Conservation (phyloP, 1,140 invertebrate species). For the Steinernema khuongi region DNA sequence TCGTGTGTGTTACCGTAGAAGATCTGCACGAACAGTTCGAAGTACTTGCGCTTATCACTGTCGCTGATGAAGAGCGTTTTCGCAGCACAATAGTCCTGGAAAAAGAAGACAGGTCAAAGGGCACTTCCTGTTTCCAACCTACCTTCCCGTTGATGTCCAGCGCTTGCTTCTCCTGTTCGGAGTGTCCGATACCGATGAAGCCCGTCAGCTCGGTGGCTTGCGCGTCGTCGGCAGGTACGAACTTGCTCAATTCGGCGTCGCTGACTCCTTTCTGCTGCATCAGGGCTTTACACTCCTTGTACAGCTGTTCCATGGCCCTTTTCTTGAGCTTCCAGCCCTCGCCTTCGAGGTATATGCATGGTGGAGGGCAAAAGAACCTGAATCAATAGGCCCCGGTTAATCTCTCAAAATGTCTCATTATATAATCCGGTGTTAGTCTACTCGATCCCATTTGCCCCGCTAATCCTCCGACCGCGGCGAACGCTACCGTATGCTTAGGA, state of each 20-base stretch:
- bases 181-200: slow-evolving; percentile 93
- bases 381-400: slow-evolving; percentile 27
- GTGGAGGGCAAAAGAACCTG: slow-evolving; percentile 94
- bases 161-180: slow-evolving; percentile 94
- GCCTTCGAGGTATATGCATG: slow-evolving; percentile 94
- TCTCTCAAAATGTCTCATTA: not conserved
- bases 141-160: slow-evolving; percentile 81
- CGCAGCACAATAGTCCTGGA: slow-evolving; percentile 93
- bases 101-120: not conserved
- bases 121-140: slow-evolving; percentile 29
- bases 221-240: slow-evolving; percentile 26
- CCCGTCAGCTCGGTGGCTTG: slow-evolving; percentile 74
- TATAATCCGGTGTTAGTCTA: not conserved
- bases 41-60: slow-evolving; percentile 97
- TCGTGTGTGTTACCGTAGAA: slow-evolving; percentile 96
- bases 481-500: not conserved
- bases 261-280: slow-evolving; percentile 54
- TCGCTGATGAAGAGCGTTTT: slow-evolving; percentile 99
- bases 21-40: slow-evolving; percentile 97
- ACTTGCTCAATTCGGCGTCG: slow-evolving; percentile 27
- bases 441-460: not conserved
- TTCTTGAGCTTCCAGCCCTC: slow-evolving; percentile 91
- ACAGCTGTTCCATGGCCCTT: slow-evolving; percentile 73
- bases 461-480: not conserved
- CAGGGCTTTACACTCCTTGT: slow-evolving; percentile 38